Evolutionary conservation across 2,888 invertebrate species (phyloP).

Genomic region (Apocheima hispidaria): DNA sequence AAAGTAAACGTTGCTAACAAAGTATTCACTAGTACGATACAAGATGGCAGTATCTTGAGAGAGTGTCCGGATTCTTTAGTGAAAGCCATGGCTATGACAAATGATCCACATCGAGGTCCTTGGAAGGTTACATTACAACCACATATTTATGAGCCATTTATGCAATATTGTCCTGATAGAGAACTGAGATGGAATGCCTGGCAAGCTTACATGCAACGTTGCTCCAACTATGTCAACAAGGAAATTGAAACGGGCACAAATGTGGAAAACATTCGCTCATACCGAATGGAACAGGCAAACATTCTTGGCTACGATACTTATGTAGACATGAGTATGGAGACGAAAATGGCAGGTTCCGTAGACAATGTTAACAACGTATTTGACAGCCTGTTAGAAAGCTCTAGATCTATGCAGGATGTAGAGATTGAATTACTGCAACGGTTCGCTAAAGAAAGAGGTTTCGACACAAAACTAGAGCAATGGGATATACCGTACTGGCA

Average conservation of each 20-base stretch:
- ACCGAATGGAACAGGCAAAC: conserved; percentile 90
- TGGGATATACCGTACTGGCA: conserved; percentile 97
- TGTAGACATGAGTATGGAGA: conserved; percentile 96
- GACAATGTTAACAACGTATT: conserved; percentile 91
- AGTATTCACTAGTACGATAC: conserved; percentile 88
- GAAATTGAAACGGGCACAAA: conserved; percentile 89
- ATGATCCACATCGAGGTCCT: conserved; percentile 89
- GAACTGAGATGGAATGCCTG: conserved; percentile 93
- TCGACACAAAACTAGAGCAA: conserved; percentile 88
- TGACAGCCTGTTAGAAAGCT: conserved; percentile 88
- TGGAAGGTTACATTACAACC: conserved; percentile 94
- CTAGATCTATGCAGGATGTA: conserved; percentile 90
- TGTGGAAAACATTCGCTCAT: conserved; percentile 91
- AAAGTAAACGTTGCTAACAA: conserved; percentile 89
- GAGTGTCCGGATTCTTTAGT: conserved; percentile 91
- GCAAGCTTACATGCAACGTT: conserved; percentile 91
- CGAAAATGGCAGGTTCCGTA: conserved; percentile 95
- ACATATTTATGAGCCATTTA: conserved; percentile 89
- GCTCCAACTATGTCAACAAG: conserved; percentile 88
- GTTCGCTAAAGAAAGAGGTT: conserved; percentile 91
- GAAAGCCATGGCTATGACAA: conserved; percentile 88
- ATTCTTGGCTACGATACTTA: conserved; percentile 92
- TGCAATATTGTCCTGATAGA: conserved; percentile 94
- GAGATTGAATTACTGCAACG: conserved; percentile 90
- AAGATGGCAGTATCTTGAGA: conserved; percentile 88